These are phyloP conservation scores for Potorous gilbertii DNA, from an alignment of 2,797 vertebrate genomes.

Conservation along the genomic window DNA sequence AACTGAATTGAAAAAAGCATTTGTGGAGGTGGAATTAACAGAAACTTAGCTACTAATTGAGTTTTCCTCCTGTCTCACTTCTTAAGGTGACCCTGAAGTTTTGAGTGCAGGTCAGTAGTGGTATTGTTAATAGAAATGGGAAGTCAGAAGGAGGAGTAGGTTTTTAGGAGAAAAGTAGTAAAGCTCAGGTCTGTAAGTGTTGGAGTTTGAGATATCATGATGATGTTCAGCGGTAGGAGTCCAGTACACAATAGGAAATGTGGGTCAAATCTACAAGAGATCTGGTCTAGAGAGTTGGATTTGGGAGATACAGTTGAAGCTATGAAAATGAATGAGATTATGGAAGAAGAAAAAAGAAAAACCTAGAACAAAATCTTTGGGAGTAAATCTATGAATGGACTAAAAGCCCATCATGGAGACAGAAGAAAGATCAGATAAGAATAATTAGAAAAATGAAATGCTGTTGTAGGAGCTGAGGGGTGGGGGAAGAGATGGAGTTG, in stretches of 20 bases:
- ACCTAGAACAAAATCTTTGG: background rate
- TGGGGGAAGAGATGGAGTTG: background rate
- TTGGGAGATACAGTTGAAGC: background rate
- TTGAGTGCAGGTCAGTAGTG: background rate
- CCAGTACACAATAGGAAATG: background rate
- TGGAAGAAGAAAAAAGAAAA: background rate
- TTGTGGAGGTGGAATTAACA: background rate
- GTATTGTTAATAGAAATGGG: background rate
- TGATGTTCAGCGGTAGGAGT: background rate
- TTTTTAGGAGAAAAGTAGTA: no score
- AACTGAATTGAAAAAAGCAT: background rate
- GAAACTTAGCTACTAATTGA: background rate
- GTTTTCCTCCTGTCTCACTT: background rate
- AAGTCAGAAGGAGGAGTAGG: background rate
- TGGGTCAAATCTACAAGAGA: background rate
- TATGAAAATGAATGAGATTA: background rate
- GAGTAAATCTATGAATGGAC: background rate
- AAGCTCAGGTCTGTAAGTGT: no score
- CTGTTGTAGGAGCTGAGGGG: background rate
- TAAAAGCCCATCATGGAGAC: background rate
- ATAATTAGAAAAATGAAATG: background rate
- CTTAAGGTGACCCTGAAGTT: background rate
- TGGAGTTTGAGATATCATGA: background rate
- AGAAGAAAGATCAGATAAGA: background rate
- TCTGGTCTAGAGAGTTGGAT: background rate